Evolutionary conservation across 2,113 vertebrate species (phyloP), one percentile per base, ranked within the genome.

Genomic region (Cottus gobio): DNA sequence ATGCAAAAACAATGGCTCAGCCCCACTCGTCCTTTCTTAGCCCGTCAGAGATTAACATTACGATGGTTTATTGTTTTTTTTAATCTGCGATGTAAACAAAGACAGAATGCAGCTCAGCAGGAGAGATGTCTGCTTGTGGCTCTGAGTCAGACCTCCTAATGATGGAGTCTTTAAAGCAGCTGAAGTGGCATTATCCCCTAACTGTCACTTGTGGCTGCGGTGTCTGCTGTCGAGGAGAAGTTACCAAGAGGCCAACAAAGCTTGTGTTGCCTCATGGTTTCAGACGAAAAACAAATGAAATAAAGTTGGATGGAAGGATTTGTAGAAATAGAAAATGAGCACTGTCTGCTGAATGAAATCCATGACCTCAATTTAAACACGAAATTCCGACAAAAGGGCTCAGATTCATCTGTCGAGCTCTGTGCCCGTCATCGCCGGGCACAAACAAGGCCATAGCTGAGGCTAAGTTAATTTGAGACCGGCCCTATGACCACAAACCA

Each of bases 381-480:
- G 2, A 36, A 39, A 30, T 28, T 8, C 26, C 36, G 63, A 58
- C 46, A 20, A 0, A 4, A 30, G 12, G 37, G 22, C 57, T 39
- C 18, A 4, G 9, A 48, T 46, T 30, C 22, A 1, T 74, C 70
- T 79, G 71, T 44, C 63, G 62, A 65, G 36, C 70, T 68, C 60
- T 31, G 54, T 62, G 84, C 60, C 39, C 22, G 16, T 57, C 54
- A 48, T 5, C 8, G 18, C 60, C 65, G 50, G 62, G 83, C 71
- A 82, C 72, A 82, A 87, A 88, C 75, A 79, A 83, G 68, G 85
- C 74, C 79, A 72, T 80, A 89, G 85, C 72, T 79, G 60, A 68
- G 54, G 61, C 77, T 68, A 77, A 80, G 73, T 73, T 82, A 74
- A 88, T 79, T 69, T 39, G 70, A 83, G 52, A 64, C 77, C 69